Evolutionary conservation across 2,797 vertebrate genomes (phyloP).

Genomic region (Enteromius fasciolatus): DNA sequence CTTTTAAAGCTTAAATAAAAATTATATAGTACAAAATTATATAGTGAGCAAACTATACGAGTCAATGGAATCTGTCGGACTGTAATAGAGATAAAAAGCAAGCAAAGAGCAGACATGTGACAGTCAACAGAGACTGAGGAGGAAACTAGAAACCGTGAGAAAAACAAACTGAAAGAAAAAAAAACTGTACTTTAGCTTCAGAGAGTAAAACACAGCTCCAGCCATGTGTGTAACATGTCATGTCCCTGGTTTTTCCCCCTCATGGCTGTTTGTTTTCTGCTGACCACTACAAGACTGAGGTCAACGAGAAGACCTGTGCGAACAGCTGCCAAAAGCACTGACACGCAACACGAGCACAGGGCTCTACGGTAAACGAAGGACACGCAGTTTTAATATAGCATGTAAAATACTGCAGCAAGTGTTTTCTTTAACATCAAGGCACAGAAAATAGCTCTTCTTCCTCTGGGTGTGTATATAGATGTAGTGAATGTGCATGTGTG

Average conservation of each 20-base stretch:
- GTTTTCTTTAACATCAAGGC: conserved; percentile 23
- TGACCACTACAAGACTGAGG: conserved; percentile 41
- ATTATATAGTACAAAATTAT: neutral
- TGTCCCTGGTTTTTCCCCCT: conserved; percentile 16
- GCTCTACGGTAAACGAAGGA: neutral
- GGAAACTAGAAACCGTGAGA: conserved; percentile 42
- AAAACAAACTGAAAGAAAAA: conserved; percentile 18
- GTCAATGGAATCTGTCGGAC: neutral
- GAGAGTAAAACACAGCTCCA: conserved; percentile 13
- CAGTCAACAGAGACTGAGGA: conserved; percentile 30
- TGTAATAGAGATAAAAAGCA: conserved; percentile 20
- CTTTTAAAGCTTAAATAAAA: neutral
- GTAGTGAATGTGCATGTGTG: conserved; percentile 1
- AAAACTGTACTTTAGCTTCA: conserved; percentile 32
- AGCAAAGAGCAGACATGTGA: neutral
- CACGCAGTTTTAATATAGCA: neutral
- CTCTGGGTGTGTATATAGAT: neutral
- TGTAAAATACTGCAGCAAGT: conserved; percentile 5
- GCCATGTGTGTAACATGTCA: conserved; percentile 34
- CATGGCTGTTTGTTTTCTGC: conserved; percentile 45
- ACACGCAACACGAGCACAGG: neutral
- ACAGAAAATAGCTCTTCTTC: conserved; percentile 11
- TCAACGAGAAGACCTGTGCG: conserved; percentile 30
- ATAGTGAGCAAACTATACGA: neutral
- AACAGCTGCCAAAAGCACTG: conserved; percentile 43